Evolutionary conservation across 35 echinoderm and acorn worm species (phyloP).

Genomic region (Amphiura filiformis): DNA sequence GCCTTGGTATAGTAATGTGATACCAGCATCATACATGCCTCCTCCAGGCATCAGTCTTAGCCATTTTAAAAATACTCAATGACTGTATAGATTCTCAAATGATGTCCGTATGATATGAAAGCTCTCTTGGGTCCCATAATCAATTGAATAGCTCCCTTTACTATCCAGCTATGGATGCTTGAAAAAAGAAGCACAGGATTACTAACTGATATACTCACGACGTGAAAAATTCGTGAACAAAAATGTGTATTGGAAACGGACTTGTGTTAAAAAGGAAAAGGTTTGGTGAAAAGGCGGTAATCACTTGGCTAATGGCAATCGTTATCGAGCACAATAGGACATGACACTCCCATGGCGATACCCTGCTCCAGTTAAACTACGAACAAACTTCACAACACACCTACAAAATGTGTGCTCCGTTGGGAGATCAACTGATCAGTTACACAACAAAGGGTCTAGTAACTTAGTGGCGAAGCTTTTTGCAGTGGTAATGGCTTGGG

Average conservation of each 20-base stretch:
- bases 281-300: neutral
- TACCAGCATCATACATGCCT: neutral
- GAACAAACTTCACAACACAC: neutral
- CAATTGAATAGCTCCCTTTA: neutral
- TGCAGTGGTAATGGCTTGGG: neutral
- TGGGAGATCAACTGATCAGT: neutral
- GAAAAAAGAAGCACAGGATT: neutral
- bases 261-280: neutral
- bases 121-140: neutral
- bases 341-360: neutral
- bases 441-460: neutral
- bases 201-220: neutral
- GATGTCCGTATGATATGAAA: neutral
- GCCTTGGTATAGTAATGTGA: neutral
- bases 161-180: neutral
- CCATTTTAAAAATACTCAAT: neutral
- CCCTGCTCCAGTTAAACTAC: neutral
- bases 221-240: neutral
- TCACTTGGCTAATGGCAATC: conserved; percentile 2
- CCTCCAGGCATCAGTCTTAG: neutral
- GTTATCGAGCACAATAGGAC: neutral
- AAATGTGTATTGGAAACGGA: neutral
- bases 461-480: neutral
- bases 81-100: neutral
- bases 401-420: neutral